Percentiles rank a stretch among this genome's conserved stretches.
phyloP scores from a whole-genome alignment of 2,797 vertebrate genomes.

The Silurus lanzhouensis region DNA sequence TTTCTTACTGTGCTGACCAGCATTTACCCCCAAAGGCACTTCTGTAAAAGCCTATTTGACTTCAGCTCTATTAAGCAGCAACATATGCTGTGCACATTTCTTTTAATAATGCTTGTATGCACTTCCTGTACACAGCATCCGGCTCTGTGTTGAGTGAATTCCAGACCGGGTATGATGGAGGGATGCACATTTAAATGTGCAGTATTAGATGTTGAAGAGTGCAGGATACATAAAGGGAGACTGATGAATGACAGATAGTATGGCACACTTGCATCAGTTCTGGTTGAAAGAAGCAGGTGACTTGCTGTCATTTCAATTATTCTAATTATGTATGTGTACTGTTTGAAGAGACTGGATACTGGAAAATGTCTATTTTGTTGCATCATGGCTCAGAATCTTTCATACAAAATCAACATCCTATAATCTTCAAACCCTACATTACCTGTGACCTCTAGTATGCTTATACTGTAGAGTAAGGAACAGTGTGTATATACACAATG shows the following conservation, averaged over 20 bases:
- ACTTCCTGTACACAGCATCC: conserved; percentile 8
- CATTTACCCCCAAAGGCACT: conserved; percentile 58
- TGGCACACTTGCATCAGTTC: conserved; percentile 31
- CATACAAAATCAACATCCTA: neutral
- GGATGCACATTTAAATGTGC: conserved; percentile 15
- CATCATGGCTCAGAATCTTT: neutral
- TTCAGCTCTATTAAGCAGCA: conserved; percentile 54
- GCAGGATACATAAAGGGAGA: conserved; percentile 1
- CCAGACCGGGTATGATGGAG: neutral
- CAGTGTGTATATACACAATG: no score
- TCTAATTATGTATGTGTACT: conserved; percentile 20
- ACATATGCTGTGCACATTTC: conserved; percentile 48
- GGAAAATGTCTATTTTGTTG: conserved; percentile 15
- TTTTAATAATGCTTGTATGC: conserved; percentile 6
- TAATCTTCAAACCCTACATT: neutral
- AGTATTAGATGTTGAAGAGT: neutral
- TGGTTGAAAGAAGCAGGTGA: conserved; percentile 31
- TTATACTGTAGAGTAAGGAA: neutral
- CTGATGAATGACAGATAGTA: conserved; percentile 24
- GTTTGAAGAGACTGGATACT: conserved; percentile 9
- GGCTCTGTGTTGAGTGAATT: neutral
- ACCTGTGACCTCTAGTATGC: neutral
- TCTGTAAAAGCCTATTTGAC: conserved; percentile 28
- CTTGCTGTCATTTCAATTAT: conserved; percentile 28
- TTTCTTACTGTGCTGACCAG: conserved; percentile 56